Percentiles rank a stretch among this genome's conserved stretches.
Conservation (phyloP, 2,113 vertebrate genomes). For the Malurus alboscapulatus region DNA sequence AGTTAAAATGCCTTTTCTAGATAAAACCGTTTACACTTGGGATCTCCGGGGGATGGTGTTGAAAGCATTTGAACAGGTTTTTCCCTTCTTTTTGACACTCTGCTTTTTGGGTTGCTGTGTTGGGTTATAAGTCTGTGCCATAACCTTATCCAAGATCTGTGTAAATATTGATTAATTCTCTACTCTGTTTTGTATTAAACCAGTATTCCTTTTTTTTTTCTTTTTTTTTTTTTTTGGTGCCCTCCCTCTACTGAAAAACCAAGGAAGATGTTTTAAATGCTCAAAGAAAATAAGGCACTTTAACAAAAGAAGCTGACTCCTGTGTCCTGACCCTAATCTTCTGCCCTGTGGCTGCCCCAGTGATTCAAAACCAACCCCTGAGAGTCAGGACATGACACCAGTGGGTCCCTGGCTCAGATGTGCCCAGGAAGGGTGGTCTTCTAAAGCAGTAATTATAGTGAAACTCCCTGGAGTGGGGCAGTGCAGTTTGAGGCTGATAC, state of each 20-base stretch:
- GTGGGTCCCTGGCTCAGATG: neutral
- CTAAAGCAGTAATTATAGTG: neutral
- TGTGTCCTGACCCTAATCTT: neutral
- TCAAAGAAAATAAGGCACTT: constrained; percentile 61
- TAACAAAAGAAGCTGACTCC: constrained; percentile 27
- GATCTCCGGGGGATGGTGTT: constrained; percentile 47
- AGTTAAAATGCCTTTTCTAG: constrained; percentile 44
- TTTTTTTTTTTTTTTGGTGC: neutral
- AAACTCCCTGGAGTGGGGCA: neutral
- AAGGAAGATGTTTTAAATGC: constrained; percentile 16
- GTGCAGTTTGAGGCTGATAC: neutral
- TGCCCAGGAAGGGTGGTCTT: neutral
- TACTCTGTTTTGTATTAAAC: constrained; percentile 63
- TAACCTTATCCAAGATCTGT: constrained; percentile 39
- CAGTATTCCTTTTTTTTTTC: neutral
- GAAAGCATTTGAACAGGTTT: constrained; percentile 51
- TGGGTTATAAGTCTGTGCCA: neutral
- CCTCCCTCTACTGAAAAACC: neutral
- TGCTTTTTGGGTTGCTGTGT: constrained; percentile 45
- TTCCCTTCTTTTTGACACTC: constrained; percentile 45
- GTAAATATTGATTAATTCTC: constrained; percentile 71
- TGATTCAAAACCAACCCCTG: neutral
- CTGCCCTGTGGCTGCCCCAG: neutral
- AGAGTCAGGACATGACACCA: neutral
- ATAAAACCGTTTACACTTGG: constrained; percentile 60